Conservation (phyloP, 1,140 invertebrate species). For the Saccostrea cuccullata region DNA sequence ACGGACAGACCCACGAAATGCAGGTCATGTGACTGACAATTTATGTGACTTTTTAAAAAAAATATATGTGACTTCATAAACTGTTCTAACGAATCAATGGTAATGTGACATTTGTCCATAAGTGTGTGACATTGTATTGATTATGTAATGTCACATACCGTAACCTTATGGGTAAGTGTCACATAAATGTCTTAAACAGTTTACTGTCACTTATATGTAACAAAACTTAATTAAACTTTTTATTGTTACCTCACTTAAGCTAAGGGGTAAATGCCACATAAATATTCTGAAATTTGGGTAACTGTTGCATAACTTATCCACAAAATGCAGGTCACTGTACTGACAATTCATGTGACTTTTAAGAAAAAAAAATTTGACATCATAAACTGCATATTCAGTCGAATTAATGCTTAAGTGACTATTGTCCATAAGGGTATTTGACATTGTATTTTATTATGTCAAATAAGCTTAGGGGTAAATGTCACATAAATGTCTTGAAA, state of each 20-base stretch:
- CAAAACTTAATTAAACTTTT: conserved; percentile 9
- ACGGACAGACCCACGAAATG: conserved; percentile 34
- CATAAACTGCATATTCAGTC: conserved; percentile 15
- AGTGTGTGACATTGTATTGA: conserved; percentile 9
- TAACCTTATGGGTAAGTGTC: conserved; percentile 33
- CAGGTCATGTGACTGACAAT: conserved; percentile 29
- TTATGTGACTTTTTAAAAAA: conserved; percentile 28
- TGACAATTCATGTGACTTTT: conserved; percentile 16
- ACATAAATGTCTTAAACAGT: conserved; percentile 26
- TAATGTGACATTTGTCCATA: conserved; percentile 30
- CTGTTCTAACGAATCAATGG: conserved; percentile 29
- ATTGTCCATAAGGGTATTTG: conserved; percentile 10
- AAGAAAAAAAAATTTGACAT: not conserved
- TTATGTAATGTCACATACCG: conserved; percentile 32
- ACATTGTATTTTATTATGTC: conserved; percentile 17
- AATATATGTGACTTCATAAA: conserved; percentile 28
- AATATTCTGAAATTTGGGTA: conserved; percentile 16
- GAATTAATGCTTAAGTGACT: conserved; percentile 5
- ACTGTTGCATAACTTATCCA: conserved; percentile 15
- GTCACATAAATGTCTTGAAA: conserved; percentile 16
- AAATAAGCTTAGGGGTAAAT: conserved; percentile 10
- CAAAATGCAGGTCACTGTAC: conserved; percentile 15
- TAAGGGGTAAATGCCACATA: conserved; percentile 15
- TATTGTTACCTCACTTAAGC: conserved; percentile 15
- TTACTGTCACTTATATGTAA: conserved; percentile 12